These are phyloP conservation scores for Sardina pilchardus DNA, from an alignment of 2,113 vertebrate species.

Conservation along the genomic window DNA sequence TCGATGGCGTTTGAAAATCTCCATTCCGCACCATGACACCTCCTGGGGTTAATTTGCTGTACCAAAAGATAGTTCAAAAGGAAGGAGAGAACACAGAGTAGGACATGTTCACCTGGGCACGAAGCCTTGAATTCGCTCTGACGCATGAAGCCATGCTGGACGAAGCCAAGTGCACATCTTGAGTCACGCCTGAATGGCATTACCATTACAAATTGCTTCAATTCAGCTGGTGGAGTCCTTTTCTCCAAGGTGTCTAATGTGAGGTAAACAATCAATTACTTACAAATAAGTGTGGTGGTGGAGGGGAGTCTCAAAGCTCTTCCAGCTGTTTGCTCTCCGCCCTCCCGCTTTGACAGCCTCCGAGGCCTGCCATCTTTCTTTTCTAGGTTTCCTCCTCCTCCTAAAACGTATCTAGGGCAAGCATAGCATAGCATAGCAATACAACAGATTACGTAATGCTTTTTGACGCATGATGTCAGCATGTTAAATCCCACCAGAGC, in stretches of 20 bases:
- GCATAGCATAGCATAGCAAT: conserved; percentile 35
- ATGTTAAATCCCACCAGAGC: conserved; percentile 24
- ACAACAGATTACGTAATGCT: conserved; percentile 32
- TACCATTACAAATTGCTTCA: conserved; percentile 47
- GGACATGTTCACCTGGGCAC: conserved; percentile 39
- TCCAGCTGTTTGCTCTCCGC: conserved; percentile 49
- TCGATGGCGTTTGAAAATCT: not conserved
- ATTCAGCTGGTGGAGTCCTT: conserved; percentile 52
- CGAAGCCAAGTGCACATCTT: conserved; percentile 50
- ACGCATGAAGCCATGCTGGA: conserved; percentile 48
- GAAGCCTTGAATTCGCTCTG: conserved; percentile 25
- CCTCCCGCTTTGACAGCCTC: conserved; percentile 25
- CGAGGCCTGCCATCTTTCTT: not conserved
- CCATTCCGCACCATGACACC: not conserved
- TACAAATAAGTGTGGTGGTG: conserved; percentile 48
- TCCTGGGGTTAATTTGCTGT: not conserved
- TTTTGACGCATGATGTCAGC: conserved; percentile 50
- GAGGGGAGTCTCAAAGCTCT: conserved; percentile 40
- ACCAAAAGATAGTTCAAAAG: too few relatives aligned
- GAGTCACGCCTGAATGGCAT: conserved; percentile 54
- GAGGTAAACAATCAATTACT: conserved; percentile 56
- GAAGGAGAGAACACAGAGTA: conserved; percentile 20
- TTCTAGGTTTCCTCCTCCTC: conserved; percentile 32
- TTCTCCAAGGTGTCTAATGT: conserved; percentile 45
- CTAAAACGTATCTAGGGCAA: conserved; percentile 46